Evolutionary conservation across 2,797 vertebrate genomes (phyloP).

Genomic region (Melanotaenia boesemani): DNA sequence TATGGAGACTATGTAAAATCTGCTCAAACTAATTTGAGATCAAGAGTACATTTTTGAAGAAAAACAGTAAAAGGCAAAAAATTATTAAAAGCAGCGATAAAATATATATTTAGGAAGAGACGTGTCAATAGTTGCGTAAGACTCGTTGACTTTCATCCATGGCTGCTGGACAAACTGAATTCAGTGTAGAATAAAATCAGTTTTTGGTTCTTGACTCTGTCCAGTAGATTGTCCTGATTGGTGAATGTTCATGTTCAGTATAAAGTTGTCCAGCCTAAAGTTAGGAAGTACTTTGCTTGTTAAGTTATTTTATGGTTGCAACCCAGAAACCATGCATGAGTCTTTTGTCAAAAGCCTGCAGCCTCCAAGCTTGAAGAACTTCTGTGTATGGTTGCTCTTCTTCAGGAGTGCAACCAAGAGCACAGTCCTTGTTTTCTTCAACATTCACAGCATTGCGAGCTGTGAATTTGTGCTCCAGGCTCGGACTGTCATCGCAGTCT

Average conservation of each 20-base stretch:
- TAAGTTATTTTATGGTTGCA: neutral
- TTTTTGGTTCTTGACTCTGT: neutral
- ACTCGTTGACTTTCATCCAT: neutral
- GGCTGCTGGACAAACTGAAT: neutral
- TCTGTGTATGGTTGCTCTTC: neutral
- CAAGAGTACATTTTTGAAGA: too few relatives aligned
- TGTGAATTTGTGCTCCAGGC: constrained; percentile 15
- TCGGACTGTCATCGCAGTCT: constrained; percentile 13
- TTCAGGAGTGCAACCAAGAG: constrained; percentile 1
- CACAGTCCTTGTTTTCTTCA: neutral
- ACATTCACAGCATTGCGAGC: neutral
- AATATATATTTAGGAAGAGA: too few relatives aligned
- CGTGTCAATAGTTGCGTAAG: too few relatives aligned
- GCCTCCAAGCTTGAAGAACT: neutral
- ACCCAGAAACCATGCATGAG: neutral
- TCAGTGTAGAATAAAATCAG: neutral
- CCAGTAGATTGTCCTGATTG: neutral
- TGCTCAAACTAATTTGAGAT: too few relatives aligned
- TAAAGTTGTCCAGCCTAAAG: neutral
- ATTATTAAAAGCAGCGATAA: too few relatives aligned
- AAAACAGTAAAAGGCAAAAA: too few relatives aligned
- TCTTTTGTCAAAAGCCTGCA: neutral
- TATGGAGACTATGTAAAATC: too few relatives aligned
- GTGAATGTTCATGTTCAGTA: neutral
- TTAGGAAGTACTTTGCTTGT: neutral